Percentiles rank a stretch among this genome's conserved stretches.
These are phyloP conservation scores for Plumapathes pennacea DNA, from an alignment of 92 coral and sea anemone genomes.

Conservation along the genomic window DNA sequence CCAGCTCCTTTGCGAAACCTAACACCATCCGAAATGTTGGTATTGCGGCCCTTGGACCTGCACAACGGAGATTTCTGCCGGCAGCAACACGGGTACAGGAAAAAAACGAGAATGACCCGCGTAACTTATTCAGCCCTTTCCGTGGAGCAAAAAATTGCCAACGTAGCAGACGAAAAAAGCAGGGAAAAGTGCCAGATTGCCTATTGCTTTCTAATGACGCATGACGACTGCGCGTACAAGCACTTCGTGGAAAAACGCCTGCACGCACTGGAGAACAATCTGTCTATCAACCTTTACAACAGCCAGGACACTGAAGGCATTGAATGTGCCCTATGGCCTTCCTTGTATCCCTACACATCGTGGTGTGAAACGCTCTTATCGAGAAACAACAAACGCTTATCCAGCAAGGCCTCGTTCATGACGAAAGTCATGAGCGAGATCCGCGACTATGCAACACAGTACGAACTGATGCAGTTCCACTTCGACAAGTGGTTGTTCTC, in stretches of 20 bases:
- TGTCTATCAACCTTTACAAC: constrained; percentile 1
- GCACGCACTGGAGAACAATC: neutral
- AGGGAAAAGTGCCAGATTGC: neutral
- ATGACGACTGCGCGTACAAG: neutral
- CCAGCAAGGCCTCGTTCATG: constrained; percentile 4
- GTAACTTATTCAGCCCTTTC: neutral
- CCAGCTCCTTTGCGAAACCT: neutral
- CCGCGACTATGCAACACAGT: constrained; percentile 7
- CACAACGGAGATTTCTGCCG: constrained; percentile 1
- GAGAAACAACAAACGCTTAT: constrained; percentile 2
- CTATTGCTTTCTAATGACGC: constrained; percentile 1
- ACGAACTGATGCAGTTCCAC: constrained; percentile 45
- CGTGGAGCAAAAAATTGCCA: neutral
- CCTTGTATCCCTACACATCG: constrained; percentile 1
- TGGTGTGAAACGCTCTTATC: constrained; percentile 29
- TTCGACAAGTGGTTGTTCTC: constrained; percentile 41
- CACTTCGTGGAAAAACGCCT: neutral
- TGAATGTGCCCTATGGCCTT: constrained; percentile 39
- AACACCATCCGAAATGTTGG: neutral
- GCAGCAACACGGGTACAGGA: constrained; percentile 18
- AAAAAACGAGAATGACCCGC: constrained; percentile 1
- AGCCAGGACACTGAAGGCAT: constrained; percentile 8
- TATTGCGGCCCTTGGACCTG: constrained; percentile 22
- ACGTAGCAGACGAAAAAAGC: neutral
- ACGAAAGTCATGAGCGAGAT: constrained; percentile 3